Base-by-base conservation (phyloP, 2,113 vertebrate genomes). In the Oenanthe oenanthe region DNA sequence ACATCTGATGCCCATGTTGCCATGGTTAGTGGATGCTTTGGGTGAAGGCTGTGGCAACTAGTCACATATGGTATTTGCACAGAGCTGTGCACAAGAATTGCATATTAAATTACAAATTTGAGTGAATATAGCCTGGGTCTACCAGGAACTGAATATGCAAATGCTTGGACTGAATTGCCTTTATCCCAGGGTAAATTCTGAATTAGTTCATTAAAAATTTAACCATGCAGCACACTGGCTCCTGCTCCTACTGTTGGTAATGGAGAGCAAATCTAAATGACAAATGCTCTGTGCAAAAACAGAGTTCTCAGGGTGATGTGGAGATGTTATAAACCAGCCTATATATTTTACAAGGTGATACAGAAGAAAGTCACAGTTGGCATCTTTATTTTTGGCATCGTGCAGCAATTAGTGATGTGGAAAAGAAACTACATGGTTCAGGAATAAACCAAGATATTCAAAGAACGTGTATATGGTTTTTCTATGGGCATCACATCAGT, bases 1-100 rank as follows among this genome's bases (percentile, higher is more conserved):
- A 93, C 60, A 84, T 96, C 91, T 89, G 94, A 96, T 97, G 87
- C 93, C 89, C 75, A 45, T 90, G 97, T 98, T 98, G 97, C 98
- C 93, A 97, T 98, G 97, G 97, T 85, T 97, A 97, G 96, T 89
- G 48, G 80, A 78, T 76, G 78, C 91, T 94, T 97, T 95, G 94
- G 94, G 91, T 91, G 76, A 95, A 95, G 91, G 92, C 95, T 97
- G 72, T 97, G 96, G 96, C 93, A 98, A 95, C 95, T 89, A 91
- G 94, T 90, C 92, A 85, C 97, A 98, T 97, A 98, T 96, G 97
- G 96, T 83, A 40, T 96, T 93, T 75, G 89, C 10, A 45, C 85
- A 96, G 89, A 97, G 85, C 85, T 60, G 32, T 94, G 89, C 85
- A 60, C 81, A 75, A 56, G 89, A 97, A 96, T 87, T 96, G 96